Percentiles rank a stretch among this genome's conserved stretches.
These are phyloP conservation scores for Fukomys damarensis DNA, from an alignment of 2,113 vertebrate species.

Conservation along the genomic window DNA sequence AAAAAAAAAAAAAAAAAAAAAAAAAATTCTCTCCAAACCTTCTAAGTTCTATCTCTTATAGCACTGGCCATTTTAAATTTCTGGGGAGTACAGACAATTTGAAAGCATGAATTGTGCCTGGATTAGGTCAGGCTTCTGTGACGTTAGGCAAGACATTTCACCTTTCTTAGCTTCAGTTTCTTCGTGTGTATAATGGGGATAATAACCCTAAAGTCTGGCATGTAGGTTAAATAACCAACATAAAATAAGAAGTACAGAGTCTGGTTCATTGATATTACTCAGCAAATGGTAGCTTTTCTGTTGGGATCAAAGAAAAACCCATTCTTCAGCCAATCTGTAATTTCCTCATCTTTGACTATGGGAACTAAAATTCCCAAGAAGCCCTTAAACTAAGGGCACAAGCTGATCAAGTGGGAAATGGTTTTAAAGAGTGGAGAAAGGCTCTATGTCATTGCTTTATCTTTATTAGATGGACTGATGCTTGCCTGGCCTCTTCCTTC, in stretches of 20 bases:
- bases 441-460: neutral
- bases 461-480: neutral
- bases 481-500: neutral
- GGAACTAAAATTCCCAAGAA: neutral
- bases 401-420: neutral
- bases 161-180: neutral
- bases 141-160: neutral
- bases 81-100: neutral
- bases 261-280: neutral
- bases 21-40: neutral
- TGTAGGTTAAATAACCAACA: neutral
- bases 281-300: neutral
- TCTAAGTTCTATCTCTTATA: neutral
- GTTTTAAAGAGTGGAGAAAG: neutral
- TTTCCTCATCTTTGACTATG: neutral
- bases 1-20: no score
- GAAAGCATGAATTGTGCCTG: neutral
- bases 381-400: neutral
- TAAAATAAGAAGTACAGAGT: neutral
- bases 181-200: neutral
- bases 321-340: neutral
- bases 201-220: neutral
- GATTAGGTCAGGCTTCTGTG: neutral
- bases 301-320: neutral
- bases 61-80: neutral